Percentiles rank a stretch among this genome's conserved stretches.
Evolutionary conservation across 1,140 invertebrate species (phyloP).

Genomic region (Scylla paramamosain): DNA sequence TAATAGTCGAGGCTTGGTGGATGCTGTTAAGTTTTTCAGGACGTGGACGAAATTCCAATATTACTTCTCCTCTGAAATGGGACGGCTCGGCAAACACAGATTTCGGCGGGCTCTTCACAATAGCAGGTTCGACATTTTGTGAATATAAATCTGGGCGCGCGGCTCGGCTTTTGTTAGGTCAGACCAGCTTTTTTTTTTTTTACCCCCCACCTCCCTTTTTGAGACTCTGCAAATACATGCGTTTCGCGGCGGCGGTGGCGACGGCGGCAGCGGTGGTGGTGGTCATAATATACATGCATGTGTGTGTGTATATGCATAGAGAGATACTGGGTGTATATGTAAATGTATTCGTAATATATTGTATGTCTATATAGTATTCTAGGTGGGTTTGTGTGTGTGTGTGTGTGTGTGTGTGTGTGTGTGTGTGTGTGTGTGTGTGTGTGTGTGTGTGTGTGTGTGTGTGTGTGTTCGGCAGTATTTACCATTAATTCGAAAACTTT

Average conservation of each 20-base stretch:
- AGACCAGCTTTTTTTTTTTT: not conserved
- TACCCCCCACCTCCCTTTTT: not conserved
- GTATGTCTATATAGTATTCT: slow-evolving; percentile 30
- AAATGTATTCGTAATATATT: not conserved
- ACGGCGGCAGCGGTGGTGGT: no score
- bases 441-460: slow-evolving; percentile 47
- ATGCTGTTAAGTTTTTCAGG: not conserved
- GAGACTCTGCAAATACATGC: not conserved
- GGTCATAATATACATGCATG: no score
- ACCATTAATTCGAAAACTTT: no score
- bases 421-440: slow-evolving; percentile 53
- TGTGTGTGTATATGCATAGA: not conserved
- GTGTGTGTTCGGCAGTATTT: no score
- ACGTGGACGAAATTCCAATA: not conserved
- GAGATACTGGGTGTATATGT: not conserved
- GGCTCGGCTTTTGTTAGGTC: slow-evolving; percentile 7
- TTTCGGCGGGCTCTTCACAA: not conserved
- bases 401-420: slow-evolving; percentile 55
- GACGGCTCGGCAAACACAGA: not conserved
- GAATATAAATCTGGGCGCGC: not conserved
- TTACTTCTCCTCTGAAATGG: not conserved
- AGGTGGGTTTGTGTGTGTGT: slow-evolving; percentile 44
- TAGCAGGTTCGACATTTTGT: not conserved
- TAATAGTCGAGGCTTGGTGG: not conserved
- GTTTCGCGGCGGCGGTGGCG: not conserved